Base-by-base conservation (phyloP, 2,797 vertebrate genomes). In the Catostomus latipinnis region DNA sequence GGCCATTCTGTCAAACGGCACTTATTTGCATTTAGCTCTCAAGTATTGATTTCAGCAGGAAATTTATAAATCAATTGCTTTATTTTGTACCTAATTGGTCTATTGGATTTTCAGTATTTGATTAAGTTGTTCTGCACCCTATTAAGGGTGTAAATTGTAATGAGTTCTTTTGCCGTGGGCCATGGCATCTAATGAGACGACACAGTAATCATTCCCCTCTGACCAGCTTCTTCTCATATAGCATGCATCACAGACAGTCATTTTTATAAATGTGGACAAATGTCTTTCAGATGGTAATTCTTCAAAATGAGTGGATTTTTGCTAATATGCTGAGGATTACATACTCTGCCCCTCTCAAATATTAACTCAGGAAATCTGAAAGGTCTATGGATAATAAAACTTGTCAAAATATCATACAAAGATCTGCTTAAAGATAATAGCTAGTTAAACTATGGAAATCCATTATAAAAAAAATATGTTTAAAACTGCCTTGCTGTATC, bases 121-220 rank as follows among this genome's bases (percentile, higher is more conserved):
- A 66, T 83, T 83, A 66, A 80, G 58, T 45, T 46, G 60, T 70
- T 69, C 66, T 85, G 50, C 18, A 63, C 76, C 84, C 74, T n/a
- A 83, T 81, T 84, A 74, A 76, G 67, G 65, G 43, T 53, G 80
- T 83, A 84, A 86, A 74, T 71, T 81, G 13, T 71, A 71, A 86
- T 84, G 80, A 83, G 60, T 58, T 66, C 4, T 54, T 61, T 69
- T 80, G 78, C 56, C 80, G 68, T 76, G 81, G 63, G 79, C 78
- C 69, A 71, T 60, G 46, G n/a, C 72, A 60, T 53, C 76, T 83
- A 83, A 83, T 83, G 81, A 83, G 81, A 76, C 60, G 73, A 75
- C 76, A 75, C 81, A 74, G 49, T 75, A 71, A 76, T 76, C 63
- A 60, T 75, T 83, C 78, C 67, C 73, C 68, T 80, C 54, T 71